Conservation (phyloP, 2,113 vertebrate genomes). For the Sigmodon hispidus region DNA sequence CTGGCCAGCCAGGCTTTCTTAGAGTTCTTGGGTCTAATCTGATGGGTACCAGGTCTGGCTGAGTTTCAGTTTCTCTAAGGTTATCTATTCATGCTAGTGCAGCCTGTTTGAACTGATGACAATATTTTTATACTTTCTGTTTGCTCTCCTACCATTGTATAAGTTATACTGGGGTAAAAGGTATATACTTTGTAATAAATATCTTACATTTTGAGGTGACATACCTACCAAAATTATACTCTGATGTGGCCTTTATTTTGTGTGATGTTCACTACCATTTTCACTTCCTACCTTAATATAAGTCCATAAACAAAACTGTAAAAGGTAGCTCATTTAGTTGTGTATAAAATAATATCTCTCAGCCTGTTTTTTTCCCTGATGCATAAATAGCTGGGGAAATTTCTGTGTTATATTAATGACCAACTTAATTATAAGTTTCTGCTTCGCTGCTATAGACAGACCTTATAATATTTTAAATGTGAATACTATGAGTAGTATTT, state of each 20-base stretch:
- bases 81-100: neutral
- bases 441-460: neutral
- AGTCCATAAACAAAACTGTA: neutral
- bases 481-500: neutral
- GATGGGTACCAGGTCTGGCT: neutral
- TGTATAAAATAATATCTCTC: neutral
- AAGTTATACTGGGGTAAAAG: neutral
- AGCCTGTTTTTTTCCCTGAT: neutral
- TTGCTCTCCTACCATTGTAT: neutral
- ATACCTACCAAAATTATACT: neutral
- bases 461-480: neutral
- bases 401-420: neutral
- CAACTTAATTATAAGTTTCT: neutral
- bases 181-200: neutral
- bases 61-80: neutral
- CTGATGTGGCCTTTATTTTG: too few species aligned
- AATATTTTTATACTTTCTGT: neutral
- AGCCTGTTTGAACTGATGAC: neutral
- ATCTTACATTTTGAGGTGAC: neutral
- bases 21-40: neutral
- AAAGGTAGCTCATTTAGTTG: neutral
- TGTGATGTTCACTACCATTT: neutral
- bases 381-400: neutral
- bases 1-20: neutral
- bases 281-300: neutral